A percentile compares a stretch with the other conserved stretches of the same genome.
phyloP scores from a whole-genome alignment of 2,113 vertebrate genomes.

The Dolichotis patagonum region DNA sequence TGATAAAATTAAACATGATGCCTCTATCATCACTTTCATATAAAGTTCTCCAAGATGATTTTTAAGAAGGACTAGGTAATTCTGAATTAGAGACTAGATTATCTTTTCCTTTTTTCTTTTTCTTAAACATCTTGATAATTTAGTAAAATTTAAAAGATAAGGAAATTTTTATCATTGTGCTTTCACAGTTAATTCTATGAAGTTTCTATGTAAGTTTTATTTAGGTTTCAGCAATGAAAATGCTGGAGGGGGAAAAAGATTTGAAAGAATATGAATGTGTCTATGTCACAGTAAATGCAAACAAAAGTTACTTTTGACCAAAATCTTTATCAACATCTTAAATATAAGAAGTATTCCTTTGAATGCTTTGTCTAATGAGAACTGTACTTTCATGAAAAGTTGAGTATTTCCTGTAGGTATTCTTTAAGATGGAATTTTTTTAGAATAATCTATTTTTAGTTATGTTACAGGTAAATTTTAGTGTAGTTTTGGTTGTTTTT shows the following conservation, averaged over 20 bases:
- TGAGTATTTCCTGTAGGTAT: background rate
- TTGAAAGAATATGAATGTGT: background rate
- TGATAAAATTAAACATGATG: conserved; percentile 1
- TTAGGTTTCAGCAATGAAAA: conserved; percentile 11
- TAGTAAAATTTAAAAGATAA: background rate
- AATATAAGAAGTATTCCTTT: background rate
- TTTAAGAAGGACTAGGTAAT: background rate
- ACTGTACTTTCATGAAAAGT: background rate
- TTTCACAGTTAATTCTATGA: background rate
- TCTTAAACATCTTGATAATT: conserved; percentile 14
- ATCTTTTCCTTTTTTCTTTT: background rate
- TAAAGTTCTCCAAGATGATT: background rate
- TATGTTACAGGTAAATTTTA: background rate
- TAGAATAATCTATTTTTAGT: background rate
- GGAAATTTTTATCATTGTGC: background rate
- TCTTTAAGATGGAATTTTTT: background rate
- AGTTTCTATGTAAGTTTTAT: background rate
- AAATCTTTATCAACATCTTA: background rate
- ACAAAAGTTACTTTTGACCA: background rate
- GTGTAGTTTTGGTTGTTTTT: background rate
- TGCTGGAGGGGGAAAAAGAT: background rate
- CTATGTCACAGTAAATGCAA: background rate
- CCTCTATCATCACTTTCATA: background rate
- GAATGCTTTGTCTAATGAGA: background rate
- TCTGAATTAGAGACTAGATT: background rate